phyloP scores from a whole-genome alignment of 1,140 invertebrate genomes.

The Lepidostoma basale region DNA sequence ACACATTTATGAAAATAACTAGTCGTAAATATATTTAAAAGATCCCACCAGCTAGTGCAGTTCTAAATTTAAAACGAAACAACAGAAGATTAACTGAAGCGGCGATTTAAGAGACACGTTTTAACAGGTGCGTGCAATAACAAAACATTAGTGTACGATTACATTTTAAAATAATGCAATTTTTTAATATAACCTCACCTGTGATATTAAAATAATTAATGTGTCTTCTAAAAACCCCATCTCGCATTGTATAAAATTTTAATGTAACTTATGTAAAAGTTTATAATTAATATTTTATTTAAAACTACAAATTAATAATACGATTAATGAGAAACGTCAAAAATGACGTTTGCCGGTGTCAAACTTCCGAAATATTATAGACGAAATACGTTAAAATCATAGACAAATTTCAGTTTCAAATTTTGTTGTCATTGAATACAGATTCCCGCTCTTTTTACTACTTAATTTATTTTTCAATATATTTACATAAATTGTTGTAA shows the following conservation, averaged over 20 bases:
- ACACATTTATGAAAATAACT: no score
- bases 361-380: no score
- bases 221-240: constrained; percentile 60
- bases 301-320: not conserved
- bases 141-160: not conserved
- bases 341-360: constrained; percentile 26
- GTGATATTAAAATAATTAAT: constrained; percentile 57
- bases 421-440: no score
- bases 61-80: no score
- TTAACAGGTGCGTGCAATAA: not conserved
- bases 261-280: not conserved
- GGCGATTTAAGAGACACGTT: not conserved
- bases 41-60: no score
- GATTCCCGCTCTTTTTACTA: no score
- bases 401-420: no score
- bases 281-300: not conserved
- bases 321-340: constrained; percentile 20
- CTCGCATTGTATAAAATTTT: constrained; percentile 28
- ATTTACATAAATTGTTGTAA: no score
- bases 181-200: constrained; percentile 49
- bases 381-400: no score
- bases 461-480: no score
- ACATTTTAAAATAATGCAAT: constrained; percentile 8
- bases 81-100: not conserved
- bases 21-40: not conserved